A percentile compares a stretch with the other conserved stretches of the same genome.
These are phyloP conservation scores for Lithophane semibrunnea DNA, from an alignment of 2,888 invertebrate genomes.

Conservation along the genomic window DNA sequence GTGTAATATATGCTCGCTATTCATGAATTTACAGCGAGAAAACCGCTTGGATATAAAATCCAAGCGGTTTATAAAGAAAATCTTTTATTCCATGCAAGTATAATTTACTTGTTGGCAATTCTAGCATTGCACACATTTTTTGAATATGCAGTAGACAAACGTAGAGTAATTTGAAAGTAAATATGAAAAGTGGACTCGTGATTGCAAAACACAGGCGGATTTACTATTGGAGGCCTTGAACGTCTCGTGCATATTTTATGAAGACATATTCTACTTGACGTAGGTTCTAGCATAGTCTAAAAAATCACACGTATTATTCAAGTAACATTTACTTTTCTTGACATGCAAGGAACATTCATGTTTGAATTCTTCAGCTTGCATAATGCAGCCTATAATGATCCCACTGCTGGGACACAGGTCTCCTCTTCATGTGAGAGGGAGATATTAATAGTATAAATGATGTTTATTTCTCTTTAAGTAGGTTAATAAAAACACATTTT, in stretches of 20 bases:
- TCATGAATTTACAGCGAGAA: conserved; percentile 36
- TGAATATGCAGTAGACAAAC: conserved; percentile 29
- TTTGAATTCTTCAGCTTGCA: not conserved
- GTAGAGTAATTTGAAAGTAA: conserved; percentile 39
- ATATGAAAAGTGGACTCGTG: conserved; percentile 37
- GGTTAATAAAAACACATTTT: not conserved
- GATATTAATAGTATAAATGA: too few species aligned
- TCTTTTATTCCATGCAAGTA: conserved; percentile 13
- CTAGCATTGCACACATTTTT: conserved; percentile 26
- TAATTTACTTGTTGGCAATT: conserved; percentile 20
- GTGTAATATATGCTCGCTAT: conserved; percentile 31
- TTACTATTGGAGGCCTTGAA: conserved; percentile 28
- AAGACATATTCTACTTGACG: not conserved
- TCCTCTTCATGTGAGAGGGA: too few species aligned
- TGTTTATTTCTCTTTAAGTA: too few species aligned
- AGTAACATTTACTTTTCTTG: not conserved
- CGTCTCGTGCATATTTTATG: conserved; percentile 25
- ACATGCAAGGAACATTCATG: too few species aligned
- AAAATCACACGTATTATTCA: conserved; percentile 1
- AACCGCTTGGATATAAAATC: conserved; percentile 27
- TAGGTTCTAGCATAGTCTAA: not conserved
- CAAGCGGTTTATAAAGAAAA: conserved; percentile 33
- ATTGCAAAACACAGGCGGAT: conserved; percentile 19
- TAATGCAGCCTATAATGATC: too few species aligned
- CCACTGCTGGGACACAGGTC: too few species aligned